Evolutionary conservation across 2,888 invertebrate species (phyloP).

Genomic region (Seira musarum): DNA sequence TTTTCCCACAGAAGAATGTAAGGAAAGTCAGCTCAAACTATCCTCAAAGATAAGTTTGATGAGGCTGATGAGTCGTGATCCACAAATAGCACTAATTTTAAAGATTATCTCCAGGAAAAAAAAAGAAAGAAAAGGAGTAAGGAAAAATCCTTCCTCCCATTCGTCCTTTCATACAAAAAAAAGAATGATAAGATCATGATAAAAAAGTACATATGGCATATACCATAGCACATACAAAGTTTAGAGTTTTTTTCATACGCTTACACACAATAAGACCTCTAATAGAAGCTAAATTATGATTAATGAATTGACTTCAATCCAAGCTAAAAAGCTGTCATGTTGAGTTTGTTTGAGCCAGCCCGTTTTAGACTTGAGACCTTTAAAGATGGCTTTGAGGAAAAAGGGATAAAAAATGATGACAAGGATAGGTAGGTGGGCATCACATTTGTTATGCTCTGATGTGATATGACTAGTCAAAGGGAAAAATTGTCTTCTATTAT

Average conservation of each 20-base stretch:
- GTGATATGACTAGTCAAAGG: not conserved
- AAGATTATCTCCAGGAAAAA: conserved; percentile 34
- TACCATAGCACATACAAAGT: no score
- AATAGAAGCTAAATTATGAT: conserved; percentile 68
- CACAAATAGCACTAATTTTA: conserved; percentile 52
- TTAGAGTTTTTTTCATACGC: not conserved
- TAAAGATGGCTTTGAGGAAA: not conserved
- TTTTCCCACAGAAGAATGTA: not conserved
- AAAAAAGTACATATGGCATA: no score
- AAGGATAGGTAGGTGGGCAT: conserved; percentile 16
- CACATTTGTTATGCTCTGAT: not conserved
- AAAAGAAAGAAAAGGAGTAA: conserved; percentile 24
- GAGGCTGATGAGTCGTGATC: conserved; percentile 16
- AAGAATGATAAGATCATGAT: not conserved
- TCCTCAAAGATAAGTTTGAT: not conserved
- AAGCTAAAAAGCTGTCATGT: conserved; percentile 36
- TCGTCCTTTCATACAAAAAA: no score
- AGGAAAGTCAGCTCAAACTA: not conserved
- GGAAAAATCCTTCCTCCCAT: not conserved
- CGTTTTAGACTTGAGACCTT: not conserved
- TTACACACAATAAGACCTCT: not conserved
- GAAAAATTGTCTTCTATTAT: not conserved
- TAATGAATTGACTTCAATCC: conserved; percentile 64
- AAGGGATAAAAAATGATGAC: conserved; percentile 3
- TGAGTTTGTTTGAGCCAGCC: not conserved